These are phyloP conservation scores for Dryomyza anilis DNA, from an alignment of 2,888 invertebrate genomes.

Conservation along the genomic window DNA sequence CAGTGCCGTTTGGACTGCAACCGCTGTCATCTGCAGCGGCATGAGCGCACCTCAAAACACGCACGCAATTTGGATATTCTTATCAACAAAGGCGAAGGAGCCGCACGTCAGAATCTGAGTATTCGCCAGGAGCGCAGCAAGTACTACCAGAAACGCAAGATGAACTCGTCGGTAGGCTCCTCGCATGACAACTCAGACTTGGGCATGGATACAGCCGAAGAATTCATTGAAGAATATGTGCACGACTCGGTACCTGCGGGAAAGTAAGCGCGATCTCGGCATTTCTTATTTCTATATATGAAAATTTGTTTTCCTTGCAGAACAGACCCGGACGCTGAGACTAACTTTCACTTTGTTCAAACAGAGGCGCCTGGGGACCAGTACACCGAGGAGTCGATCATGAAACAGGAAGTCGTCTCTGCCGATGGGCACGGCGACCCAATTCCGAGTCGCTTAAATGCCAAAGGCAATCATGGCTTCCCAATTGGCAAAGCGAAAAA, in stretches of 20 bases:
- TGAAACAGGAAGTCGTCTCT: conserved; percentile 35
- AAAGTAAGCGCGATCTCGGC: conserved; percentile 8
- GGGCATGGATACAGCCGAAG: conserved; percentile 35
- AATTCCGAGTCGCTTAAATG: conserved; percentile 11
- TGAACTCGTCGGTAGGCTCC: conserved; percentile 33
- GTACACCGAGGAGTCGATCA: conserved; percentile 33
- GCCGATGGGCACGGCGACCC: conserved; percentile 31
- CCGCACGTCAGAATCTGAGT: conserved; percentile 47
- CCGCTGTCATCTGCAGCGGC: conserved; percentile 54
- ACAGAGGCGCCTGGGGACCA: conserved; percentile 37
- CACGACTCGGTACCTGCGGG: conserved; percentile 3
- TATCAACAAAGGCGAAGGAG: conserved; percentile 50
- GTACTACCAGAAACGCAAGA: conserved; percentile 48
- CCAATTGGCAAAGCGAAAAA: conserved; percentile 25
- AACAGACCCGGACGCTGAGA: conserved; percentile 18
- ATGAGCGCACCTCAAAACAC: conserved; percentile 55
- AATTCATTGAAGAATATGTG: conserved; percentile 37
- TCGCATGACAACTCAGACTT: conserved; percentile 37
- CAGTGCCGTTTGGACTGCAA: conserved; percentile 55
- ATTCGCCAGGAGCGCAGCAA: conserved; percentile 54
- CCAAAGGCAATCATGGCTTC: conserved; percentile 26
- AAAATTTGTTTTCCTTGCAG: too few species aligned
- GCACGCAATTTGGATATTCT: conserved; percentile 50
- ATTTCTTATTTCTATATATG: background rate
- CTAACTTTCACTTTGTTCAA: conserved; percentile 36